Base-by-base conservation (phyloP, 2,888 invertebrate genomes). In the Drosophila prostipennis region DNA sequence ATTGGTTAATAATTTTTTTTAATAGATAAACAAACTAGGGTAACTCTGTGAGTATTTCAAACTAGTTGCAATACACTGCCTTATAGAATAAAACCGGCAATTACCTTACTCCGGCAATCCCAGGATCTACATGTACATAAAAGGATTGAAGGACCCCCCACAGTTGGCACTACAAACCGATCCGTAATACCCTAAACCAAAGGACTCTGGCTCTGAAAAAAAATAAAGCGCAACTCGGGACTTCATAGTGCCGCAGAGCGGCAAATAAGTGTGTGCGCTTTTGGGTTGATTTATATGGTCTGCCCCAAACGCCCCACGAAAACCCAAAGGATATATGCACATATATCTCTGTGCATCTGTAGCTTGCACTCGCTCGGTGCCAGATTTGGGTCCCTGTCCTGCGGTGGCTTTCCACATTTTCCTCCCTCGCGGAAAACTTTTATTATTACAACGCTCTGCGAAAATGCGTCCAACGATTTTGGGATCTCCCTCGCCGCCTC, bases 381-480 rank as follows among this genome's bases (percentile, higher is more conserved):
- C 59, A 42, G 63, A 63, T 65, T 65, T 65, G 46, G 53, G 53
- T 53, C 54, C 26, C 48, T 53, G 58, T 69, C 51, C 48, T 54
- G 54, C 14, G 46, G 59, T 55, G 49, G 37, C 39, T 16, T 29
- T 48, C 36, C 11, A 34, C 39, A 29, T 19, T 46, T 29, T 34
- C 59, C 55, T 36, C 54, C 43, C 37, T 68, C 80, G 68, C 77
- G 61, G 49, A 71, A 77, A 79, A 83, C 78, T 81, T 83, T 82
- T 83, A 78, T 81, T 82, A 83, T 83, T 82, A 75, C 81, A 79
- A 72, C 68, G 77, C 59, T 51, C 74, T 72, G 61, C 57, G 84
- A 79, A 82, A 81, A 83, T 83, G 84, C 81, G 84, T 82, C 81
- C 80, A 78, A 43, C 80, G 80, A 78, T 79, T 80, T 78, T 71